Conservation (phyloP, 2,113 vertebrate genomes). For the Lepus timidus region DNA sequence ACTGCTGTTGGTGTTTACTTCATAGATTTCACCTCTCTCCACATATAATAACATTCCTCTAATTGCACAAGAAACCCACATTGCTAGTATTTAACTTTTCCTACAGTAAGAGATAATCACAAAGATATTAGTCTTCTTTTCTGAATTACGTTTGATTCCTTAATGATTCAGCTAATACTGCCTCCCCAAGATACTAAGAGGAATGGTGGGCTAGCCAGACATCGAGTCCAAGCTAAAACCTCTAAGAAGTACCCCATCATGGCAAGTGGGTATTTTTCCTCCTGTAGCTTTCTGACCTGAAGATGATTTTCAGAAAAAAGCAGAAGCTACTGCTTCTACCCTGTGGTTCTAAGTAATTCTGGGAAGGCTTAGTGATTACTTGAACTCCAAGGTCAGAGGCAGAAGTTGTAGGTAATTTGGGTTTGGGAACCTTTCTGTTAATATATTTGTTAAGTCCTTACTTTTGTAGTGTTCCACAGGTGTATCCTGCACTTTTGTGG, state of each 20-base stretch:
- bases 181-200: background rate
- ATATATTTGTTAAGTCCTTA: background rate
- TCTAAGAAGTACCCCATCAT: background rate
- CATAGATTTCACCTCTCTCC: background rate
- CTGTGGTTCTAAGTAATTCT: background rate
- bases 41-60: background rate
- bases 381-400: background rate
- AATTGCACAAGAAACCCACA: background rate
- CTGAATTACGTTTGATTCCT: background rate
- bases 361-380: background rate
- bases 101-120: background rate
- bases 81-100: slow-evolving; percentile 7
- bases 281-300: slow-evolving; percentile 11
- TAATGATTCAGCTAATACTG: background rate
- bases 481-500: slow-evolving; percentile 8
- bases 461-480: background rate
- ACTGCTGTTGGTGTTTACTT: background rate
- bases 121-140: background rate
- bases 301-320: background rate
- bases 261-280: background rate
- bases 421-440: background rate
- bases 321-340: background rate
- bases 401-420: background rate
- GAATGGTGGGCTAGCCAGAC: background rate
- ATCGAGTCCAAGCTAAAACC: background rate